Evolutionary conservation across 1,140 invertebrate species (phyloP).

Genomic region (Zelostemma sp.): DNA sequence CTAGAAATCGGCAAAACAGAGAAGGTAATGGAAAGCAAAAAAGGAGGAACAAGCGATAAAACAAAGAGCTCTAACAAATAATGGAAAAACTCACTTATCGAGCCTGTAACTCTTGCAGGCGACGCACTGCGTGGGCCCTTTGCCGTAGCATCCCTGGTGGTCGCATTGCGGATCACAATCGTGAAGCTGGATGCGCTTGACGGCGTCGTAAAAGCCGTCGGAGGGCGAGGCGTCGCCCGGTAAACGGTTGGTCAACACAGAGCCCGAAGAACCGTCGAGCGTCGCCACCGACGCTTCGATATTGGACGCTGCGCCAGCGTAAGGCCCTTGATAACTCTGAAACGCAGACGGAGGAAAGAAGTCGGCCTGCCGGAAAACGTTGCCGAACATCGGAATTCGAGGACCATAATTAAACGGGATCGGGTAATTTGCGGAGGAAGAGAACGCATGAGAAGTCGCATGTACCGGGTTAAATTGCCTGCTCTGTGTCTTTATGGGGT

Average conservation of each 20-base stretch:
- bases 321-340: constrained; percentile 79
- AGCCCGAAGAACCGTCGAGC: constrained; percentile 74
- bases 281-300: constrained; percentile 77
- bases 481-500: constrained; percentile 79
- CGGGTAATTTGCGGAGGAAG: constrained; percentile 63
- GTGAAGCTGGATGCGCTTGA: constrained; percentile 76
- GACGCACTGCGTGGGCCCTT: constrained; percentile 83
- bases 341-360: constrained; percentile 73
- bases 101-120: constrained; percentile 83
- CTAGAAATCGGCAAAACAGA: too few species aligned
- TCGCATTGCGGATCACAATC: constrained; percentile 88
- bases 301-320: constrained; percentile 78
- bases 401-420: constrained; percentile 60
- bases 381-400: constrained; percentile 65
- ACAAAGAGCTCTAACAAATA: too few species aligned
- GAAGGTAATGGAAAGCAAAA: constrained; percentile 15
- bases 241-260: constrained; percentile 60
- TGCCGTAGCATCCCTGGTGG: constrained; percentile 84
- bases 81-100: constrained; percentile 79
- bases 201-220: constrained; percentile 64
- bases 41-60: too few species aligned
- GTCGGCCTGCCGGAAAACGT: constrained; percentile 69
- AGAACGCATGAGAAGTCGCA: constrained; percentile 66
- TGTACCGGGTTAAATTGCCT: constrained; percentile 70
- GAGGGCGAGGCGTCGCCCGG: constrained; percentile 53